These are phyloP conservation scores for Hydraecia micacea DNA, from an alignment of 2,888 invertebrate species.

Conservation along the genomic window DNA sequence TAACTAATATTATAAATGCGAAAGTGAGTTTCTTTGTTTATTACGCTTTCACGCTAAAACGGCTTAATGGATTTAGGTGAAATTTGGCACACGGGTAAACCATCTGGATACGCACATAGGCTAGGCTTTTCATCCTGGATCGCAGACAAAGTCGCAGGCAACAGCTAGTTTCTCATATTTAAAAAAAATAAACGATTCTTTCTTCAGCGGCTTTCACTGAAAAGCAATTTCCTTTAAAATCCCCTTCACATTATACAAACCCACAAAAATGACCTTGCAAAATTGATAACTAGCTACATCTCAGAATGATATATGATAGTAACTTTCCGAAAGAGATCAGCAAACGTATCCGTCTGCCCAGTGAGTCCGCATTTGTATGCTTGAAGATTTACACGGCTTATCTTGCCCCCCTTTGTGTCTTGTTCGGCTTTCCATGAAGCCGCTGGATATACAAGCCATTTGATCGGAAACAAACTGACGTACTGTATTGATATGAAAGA, in stretches of 20 bases:
- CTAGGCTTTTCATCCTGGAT: neutral
- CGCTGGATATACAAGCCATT: constrained; percentile 68
- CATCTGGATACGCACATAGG: neutral
- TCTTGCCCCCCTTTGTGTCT: constrained; percentile 76
- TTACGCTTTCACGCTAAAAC: neutral
- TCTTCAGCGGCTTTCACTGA: neutral
- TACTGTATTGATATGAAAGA: constrained; percentile 68
- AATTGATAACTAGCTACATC: constrained; percentile 67
- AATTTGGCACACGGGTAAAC: neutral
- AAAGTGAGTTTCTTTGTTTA: neutral
- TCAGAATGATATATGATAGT: constrained; percentile 69
- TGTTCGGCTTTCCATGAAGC: constrained; percentile 73
- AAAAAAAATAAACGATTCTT: neutral
- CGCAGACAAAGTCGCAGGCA: neutral
- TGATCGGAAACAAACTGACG: constrained; percentile 71
- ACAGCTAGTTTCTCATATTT: neutral
- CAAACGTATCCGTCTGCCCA: constrained; percentile 66
- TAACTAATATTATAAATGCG: neutral
- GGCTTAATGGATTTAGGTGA: neutral
- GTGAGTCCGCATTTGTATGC: constrained; percentile 77
- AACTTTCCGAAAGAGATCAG: constrained; percentile 71
- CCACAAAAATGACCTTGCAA: constrained; percentile 52
- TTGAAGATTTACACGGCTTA: constrained; percentile 79
- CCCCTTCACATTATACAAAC: constrained; percentile 22
- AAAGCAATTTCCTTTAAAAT: constrained; percentile 37